Evolutionary conservation across 2,888 invertebrate species (phyloP).

Genomic region (Hirtodrosophila alboralis): DNA sequence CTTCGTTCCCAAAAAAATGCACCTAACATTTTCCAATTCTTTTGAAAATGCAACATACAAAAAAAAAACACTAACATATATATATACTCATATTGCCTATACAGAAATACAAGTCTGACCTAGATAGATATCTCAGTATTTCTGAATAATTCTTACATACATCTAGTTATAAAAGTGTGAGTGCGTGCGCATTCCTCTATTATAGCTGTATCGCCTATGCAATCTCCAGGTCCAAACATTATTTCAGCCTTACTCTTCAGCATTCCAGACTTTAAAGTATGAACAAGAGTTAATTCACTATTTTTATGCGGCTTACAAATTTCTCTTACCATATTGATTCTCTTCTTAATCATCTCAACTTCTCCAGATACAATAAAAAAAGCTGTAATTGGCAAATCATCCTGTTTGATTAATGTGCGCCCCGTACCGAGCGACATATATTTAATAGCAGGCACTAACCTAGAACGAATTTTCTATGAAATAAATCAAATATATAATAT

Average conservation of each 20-base stretch:
- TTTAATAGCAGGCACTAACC: conserved; percentile 86
- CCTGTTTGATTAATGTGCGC: conserved; percentile 87
- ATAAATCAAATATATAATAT: too few relatives aligned
- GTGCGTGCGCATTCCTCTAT: conserved; percentile 53
- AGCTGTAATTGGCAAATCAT: conserved; percentile 86
- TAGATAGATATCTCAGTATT: too few relatives aligned
- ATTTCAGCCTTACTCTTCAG: conserved; percentile 40
- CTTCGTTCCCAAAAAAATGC: too few relatives aligned
- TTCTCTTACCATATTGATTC: conserved; percentile 66
- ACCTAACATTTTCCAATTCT: too few relatives aligned
- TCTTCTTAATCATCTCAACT: conserved; percentile 72
- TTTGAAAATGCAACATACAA: too few relatives aligned
- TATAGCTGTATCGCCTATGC: conserved; percentile 73
- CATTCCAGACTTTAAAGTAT: conserved; percentile 7
- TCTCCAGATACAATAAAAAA: conserved; percentile 88
- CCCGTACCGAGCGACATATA: conserved; percentile 87
- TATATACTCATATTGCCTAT: too few relatives aligned
- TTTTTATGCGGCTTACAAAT: too few relatives aligned
- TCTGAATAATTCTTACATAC: conserved; percentile 38
- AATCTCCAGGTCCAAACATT: conserved; percentile 76
- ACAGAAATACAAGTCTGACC: too few relatives aligned
- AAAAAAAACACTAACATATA: too few relatives aligned
- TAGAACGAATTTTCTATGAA: conserved; percentile 86
- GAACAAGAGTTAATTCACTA: neutral
- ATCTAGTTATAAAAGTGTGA: conserved; percentile 53